Percentiles rank a stretch among this genome's conserved stretches.
Evolutionary conservation across 2,888 invertebrate genomes (phyloP).

Genomic region (Ischnura elegans): DNA sequence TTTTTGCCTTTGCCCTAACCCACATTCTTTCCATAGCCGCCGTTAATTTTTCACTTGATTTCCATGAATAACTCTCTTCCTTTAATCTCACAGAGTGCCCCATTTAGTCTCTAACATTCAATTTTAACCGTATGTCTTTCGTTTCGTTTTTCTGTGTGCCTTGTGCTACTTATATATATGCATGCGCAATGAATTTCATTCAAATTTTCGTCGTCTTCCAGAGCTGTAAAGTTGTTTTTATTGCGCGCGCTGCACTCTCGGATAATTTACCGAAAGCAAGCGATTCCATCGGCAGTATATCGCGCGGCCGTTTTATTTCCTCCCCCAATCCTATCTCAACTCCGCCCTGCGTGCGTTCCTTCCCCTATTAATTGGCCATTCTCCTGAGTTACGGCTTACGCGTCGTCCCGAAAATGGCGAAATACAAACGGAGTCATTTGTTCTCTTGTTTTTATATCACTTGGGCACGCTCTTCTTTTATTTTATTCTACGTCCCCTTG

Average conservation of each 20-base stretch:
- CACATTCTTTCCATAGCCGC: no score
- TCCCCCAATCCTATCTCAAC: not conserved
- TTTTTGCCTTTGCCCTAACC: no score
- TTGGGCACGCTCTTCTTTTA: not conserved
- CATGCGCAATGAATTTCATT: conserved; percentile 1
- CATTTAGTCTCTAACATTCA: no score
- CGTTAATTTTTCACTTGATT: no score
- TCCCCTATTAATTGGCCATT: conserved; percentile 16
- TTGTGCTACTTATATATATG: not conserved
- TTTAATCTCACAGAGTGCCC: no score
- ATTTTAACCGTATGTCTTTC: no score
- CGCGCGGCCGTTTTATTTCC: not conserved
- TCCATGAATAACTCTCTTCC: no score
- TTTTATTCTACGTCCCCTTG: not conserved
- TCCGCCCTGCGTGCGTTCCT: not conserved
- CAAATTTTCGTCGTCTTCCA: not conserved
- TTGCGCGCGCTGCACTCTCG: not conserved
- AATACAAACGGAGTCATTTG: not conserved
- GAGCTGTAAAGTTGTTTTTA: not conserved
- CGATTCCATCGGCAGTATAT: not conserved
- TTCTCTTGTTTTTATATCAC: not conserved
- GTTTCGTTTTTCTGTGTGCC: not conserved
- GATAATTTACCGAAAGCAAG: not conserved
- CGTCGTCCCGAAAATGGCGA: not conserved
- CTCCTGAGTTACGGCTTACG: not conserved